These are phyloP conservation scores for Cygnus atratus DNA, from an alignment of 2,113 vertebrate species.

Conservation along the genomic window DNA sequence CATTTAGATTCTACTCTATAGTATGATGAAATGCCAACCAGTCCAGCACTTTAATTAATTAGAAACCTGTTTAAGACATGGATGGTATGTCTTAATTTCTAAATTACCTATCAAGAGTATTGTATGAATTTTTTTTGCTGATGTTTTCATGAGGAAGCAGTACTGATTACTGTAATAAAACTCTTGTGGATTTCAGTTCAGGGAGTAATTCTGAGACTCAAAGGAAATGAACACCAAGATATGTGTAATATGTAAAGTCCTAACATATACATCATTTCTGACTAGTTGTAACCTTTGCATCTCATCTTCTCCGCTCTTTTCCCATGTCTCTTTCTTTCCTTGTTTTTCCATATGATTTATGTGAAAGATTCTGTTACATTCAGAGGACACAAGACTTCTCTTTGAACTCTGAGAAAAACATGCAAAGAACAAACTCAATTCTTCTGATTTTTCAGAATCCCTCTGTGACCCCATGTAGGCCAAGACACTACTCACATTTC, in stretches of 20 bases:
- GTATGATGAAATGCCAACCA: background rate
- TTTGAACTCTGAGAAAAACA: background rate
- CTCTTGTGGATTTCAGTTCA: background rate
- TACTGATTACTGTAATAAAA: slow-evolving; percentile 4
- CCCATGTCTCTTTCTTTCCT: background rate
- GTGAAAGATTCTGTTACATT: background rate
- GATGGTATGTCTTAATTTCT: slow-evolving; percentile 22
- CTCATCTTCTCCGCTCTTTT: background rate
- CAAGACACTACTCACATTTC: background rate
- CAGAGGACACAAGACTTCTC: background rate
- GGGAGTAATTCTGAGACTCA: background rate
- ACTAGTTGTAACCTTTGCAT: background rate
- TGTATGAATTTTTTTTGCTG: background rate
- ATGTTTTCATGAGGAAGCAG: slow-evolving; percentile 16
- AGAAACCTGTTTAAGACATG: slow-evolving; percentile 14
- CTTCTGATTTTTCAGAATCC: background rate
- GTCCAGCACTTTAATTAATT: slow-evolving; percentile 22
- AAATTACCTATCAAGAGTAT: slow-evolving; percentile 5
- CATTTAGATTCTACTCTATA: background rate
- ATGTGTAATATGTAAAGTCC: background rate
- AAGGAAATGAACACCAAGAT: background rate
- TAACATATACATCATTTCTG: background rate
- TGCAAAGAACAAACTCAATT: background rate
- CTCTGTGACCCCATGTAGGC: background rate
- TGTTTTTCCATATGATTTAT: background rate